Conservation (phyloP, 2,113 vertebrate species). For the Cardinalis cardinalis region DNA sequence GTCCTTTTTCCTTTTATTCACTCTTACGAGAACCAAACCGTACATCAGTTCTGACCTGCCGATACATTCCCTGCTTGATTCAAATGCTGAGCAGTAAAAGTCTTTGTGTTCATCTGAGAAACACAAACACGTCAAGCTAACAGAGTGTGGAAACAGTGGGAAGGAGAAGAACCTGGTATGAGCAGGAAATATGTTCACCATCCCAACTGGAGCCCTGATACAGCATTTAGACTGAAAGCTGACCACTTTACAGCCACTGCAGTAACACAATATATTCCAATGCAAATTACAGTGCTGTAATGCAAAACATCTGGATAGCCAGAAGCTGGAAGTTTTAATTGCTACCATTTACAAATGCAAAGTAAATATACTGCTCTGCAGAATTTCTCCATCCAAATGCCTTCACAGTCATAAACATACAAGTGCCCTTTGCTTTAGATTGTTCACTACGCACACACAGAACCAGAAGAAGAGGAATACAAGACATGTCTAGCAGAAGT, state of each 20-base stretch:
- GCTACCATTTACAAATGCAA: constrained; percentile 36
- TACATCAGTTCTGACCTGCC: constrained; percentile 43
- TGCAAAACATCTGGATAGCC: constrained; percentile 66
- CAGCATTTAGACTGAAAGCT: constrained; percentile 24
- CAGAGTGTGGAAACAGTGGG: background rate
- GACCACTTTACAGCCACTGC: constrained; percentile 48
- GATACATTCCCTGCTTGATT: constrained; percentile 34
- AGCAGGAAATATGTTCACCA: constrained; percentile 39
- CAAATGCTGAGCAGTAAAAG: constrained; percentile 38
- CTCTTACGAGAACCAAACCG: constrained; percentile 12
- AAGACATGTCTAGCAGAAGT: background rate
- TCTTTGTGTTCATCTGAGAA: constrained; percentile 44
- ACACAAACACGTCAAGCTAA: constrained; percentile 29
- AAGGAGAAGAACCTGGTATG: background rate
- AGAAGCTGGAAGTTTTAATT: constrained; percentile 65
- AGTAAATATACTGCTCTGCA: constrained; percentile 28
- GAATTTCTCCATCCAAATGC: constrained; percentile 8
- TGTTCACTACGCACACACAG: background rate
- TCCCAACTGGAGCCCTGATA: background rate
- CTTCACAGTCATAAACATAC: background rate
- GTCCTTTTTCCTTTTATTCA: background rate
- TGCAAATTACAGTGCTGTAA: constrained; percentile 51
- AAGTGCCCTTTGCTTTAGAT: background rate
- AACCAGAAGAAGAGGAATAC: background rate
- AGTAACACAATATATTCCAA: constrained; percentile 50